phyloP scores from a whole-genome alignment of 2,888 invertebrate species.

The Spodoptera picta region DNA sequence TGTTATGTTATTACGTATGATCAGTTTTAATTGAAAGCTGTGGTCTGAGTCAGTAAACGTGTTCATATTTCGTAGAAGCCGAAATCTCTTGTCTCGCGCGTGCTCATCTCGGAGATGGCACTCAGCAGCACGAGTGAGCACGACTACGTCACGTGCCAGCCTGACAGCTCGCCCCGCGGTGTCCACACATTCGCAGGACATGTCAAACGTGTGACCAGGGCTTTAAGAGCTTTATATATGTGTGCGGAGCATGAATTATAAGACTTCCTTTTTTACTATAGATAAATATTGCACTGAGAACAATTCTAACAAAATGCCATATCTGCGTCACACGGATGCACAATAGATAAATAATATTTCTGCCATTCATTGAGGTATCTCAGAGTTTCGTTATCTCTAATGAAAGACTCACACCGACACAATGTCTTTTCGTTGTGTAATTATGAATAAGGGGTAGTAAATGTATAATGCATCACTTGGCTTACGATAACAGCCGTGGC shows the following conservation, averaged over 20 bases:
- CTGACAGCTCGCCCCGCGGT: background rate
- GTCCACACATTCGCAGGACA: conserved; percentile 13
- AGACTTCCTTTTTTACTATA: conserved; percentile 19
- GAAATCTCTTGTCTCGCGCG: background rate
- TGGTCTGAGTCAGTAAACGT: conserved; percentile 8
- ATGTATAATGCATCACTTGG: background rate
- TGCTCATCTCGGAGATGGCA: conserved; percentile 7
- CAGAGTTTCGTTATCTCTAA: conserved; percentile 7
- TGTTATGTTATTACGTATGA: background rate
- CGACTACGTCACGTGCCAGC: too few relatives aligned
- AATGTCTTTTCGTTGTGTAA: conserved; percentile 3
- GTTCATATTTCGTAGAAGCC: conserved; percentile 4
- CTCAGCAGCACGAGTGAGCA: conserved; percentile 1
- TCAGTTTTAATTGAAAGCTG: conserved; percentile 1
- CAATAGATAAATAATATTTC: conserved; percentile 20
- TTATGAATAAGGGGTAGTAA: conserved; percentile 7
- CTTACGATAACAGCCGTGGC: background rate
- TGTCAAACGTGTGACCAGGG: conserved; percentile 15
- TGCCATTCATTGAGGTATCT: conserved; percentile 23
- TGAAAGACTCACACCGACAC: conserved; percentile 12
- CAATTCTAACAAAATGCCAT: conserved; percentile 33
- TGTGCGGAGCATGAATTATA: background rate
- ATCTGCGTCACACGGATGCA: conserved; percentile 19
- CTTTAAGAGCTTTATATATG: conserved; percentile 3
- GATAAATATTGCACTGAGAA: conserved; percentile 6